Base-by-base conservation (phyloP, 2,113 vertebrate species). In the Danionella cerebrum region DNA sequence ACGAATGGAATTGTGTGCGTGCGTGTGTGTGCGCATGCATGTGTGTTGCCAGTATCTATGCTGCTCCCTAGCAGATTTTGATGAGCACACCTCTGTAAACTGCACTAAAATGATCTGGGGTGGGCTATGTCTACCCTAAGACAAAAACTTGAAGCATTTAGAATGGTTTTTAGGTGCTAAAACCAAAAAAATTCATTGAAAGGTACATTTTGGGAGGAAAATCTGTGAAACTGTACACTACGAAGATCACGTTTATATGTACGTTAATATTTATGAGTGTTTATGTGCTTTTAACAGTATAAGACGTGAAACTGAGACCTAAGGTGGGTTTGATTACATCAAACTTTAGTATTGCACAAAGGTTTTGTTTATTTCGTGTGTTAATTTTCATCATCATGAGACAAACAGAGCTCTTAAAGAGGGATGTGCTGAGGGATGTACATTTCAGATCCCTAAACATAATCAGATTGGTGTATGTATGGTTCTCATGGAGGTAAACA, bases 91-190 rank as follows among this genome's bases (percentile, higher is more conserved):
- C 19, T 38, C 39, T 65, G 47, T 66, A 50, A 65, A 54, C 59
- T 80, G 45, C 39, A 36, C 45, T 57, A 53, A 65, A 54, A 24
- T 6, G 6, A 33, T 57, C 29, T 47, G 11, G 21, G 25, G 14
- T 35, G 59, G 29, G 3, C 36, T 39, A 47, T 52, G 19, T 53
- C 11, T 53, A 44, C 60, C 25, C 16, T 12, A 6, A 36, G 66
- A n/a, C 25, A 62, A 44, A 75, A 69, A 80, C 77, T 62, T 78
- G 62, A 79, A 44, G 6, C 6, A 52, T 18, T 44, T 29, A 14
- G 1, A 25, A 41, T 2, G 13, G 9, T 63, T 29, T 29, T 69
- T 45, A 65, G 21, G 13, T 31, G 38, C 14, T 33, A 33, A 24
- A 39, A 33, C 45, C 9, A 16, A 35, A n/a, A 19, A 54, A 6